Conservation (phyloP, 2,113 vertebrate species). For the Poecile atricapillus region DNA sequence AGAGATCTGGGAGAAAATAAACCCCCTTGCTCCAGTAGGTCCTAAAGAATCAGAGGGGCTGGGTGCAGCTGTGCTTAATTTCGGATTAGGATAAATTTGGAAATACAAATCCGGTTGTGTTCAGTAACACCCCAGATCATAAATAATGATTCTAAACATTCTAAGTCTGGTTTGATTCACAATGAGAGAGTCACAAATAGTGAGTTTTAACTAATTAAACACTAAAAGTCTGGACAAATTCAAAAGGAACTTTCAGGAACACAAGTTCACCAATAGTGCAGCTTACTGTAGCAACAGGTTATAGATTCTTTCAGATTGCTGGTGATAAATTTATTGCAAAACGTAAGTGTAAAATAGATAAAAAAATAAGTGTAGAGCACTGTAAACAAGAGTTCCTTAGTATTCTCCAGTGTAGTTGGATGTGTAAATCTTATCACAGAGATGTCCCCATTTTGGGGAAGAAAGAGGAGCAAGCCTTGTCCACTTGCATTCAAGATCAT, state of each 20-base stretch:
- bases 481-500: not conserved
- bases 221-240: not conserved
- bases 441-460: not conserved
- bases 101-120: not conserved
- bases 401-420: not conserved
- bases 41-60: not conserved
- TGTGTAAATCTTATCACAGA: not conserved
- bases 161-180: rapidly evolving
- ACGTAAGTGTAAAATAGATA: too few species aligned
- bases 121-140: not conserved
- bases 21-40: rapidly evolving
- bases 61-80: not conserved
- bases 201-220: not conserved
- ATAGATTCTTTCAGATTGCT: not conserved
- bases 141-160: too few species aligned
- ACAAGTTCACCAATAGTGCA: not conserved
- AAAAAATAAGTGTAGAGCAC: not conserved
- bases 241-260: not conserved
- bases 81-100: not conserved
- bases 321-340: not conserved
- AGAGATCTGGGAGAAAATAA: not conserved
- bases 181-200: not conserved
- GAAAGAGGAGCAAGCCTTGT: not conserved
- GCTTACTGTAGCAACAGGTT: not conserved
- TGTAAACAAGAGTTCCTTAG: not conserved